phyloP scores from a whole-genome alignment of 1,140 invertebrate species.

The Drosophila willistoni region DNA sequence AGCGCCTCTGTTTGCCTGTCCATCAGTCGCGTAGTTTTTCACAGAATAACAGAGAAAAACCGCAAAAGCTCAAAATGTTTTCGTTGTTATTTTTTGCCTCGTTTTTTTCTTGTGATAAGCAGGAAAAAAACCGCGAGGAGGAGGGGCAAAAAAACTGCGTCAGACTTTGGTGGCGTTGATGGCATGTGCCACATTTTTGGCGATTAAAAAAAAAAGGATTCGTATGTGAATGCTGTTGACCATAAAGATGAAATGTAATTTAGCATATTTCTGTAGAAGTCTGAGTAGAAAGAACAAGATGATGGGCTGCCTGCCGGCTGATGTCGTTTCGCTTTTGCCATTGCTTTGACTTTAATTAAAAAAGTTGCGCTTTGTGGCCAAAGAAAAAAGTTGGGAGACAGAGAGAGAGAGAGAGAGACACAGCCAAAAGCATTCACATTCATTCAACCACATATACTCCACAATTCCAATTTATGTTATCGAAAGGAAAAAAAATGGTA shows the following conservation, averaged over 20 bases:
- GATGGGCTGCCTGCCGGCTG: constrained; percentile 48
- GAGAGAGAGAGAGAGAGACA: constrained; percentile 20
- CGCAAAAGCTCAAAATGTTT: constrained; percentile 26
- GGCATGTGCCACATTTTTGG: constrained; percentile 60
- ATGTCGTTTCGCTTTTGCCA: constrained; percentile 49
- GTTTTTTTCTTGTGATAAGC: constrained; percentile 33
- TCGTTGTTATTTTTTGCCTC: not conserved
- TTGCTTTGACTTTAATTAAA: constrained; percentile 76
- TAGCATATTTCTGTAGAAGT: constrained; percentile 56
- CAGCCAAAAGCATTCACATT: constrained; percentile 56
- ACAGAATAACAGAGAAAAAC: constrained; percentile 31
- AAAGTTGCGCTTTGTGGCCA: constrained; percentile 65
- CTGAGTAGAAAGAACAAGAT: constrained; percentile 29
- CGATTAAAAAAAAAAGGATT: constrained; percentile 55
- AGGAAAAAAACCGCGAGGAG: not conserved
- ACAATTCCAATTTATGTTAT: constrained; percentile 54
- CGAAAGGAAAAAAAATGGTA: constrained; percentile 52
- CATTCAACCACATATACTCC: constrained; percentile 39
- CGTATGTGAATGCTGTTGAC: constrained; percentile 36
- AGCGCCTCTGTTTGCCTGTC: constrained; percentile 38
- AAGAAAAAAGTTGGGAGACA: not conserved
- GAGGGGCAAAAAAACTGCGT: constrained; percentile 33
- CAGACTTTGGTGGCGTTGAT: constrained; percentile 33
- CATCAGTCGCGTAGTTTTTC: constrained; percentile 34
- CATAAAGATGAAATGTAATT: constrained; percentile 76